Percentiles rank a stretch among this genome's conserved stretches.
These are phyloP conservation scores for Sapajus apella DNA, from an alignment of 2,113 vertebrate genomes.

Conservation along the genomic window DNA sequence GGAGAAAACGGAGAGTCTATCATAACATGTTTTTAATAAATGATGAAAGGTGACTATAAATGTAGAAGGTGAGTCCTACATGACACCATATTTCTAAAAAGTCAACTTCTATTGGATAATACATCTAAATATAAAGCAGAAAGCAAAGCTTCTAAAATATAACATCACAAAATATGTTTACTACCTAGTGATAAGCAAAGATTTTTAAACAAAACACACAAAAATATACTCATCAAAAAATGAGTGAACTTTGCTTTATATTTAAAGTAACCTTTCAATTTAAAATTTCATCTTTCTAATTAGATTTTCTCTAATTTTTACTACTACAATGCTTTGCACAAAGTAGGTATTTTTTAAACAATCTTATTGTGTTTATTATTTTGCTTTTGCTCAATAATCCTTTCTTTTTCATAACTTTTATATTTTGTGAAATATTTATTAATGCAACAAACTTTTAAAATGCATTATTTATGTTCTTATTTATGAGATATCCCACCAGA, in stretches of 20 bases:
- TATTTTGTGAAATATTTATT: constrained; percentile 34
- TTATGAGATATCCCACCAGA: background rate
- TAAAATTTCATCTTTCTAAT: background rate
- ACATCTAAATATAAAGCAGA: background rate
- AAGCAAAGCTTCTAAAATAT: background rate
- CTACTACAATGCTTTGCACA: background rate
- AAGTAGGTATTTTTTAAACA: background rate
- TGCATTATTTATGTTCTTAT: background rate
- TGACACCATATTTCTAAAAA: background rate
- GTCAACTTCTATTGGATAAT: background rate
- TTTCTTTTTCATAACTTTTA: background rate
- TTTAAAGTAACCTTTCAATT: constrained; percentile 4
- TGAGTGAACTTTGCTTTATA: background rate
- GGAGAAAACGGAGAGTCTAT: background rate
- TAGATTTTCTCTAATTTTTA: background rate
- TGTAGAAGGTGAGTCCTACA: background rate
- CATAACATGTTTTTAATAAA: background rate
- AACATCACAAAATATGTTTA: background rate
- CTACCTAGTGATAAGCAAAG: background rate
- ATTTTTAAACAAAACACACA: background rate
- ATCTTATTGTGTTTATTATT: background rate
- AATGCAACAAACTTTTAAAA: background rate
- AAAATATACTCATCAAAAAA: background rate
- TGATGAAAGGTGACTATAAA: background rate
- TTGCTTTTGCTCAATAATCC: background rate